Evolutionary conservation across 1,140 invertebrate genomes (phyloP), one percentile per base, ranked within the genome.

Genomic region (Trinorchestia longiramus): DNA sequence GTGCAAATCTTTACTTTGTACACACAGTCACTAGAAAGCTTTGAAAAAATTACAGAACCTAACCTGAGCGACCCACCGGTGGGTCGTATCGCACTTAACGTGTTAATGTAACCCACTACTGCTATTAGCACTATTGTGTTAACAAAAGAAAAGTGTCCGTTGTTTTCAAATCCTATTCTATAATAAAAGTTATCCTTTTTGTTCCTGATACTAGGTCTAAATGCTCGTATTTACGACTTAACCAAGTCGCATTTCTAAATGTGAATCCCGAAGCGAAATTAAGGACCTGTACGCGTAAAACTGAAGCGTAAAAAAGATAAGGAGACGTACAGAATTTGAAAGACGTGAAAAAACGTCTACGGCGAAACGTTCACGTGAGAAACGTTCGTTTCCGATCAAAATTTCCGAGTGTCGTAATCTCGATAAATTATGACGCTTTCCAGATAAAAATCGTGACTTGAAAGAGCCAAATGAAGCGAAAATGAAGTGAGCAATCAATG

Each of bases 391-490:
- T 45, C 92, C 92, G 8, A 3, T 45, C 19, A 94, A 94, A 45
- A 94, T 6, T 47, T 11, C 43, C 44, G 43, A 11, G 43, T 28
- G 43, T 45, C 92, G 92, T 94, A 94, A 94, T 47, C 43, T 94
- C 36, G 36, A 40, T 47, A 47, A 94, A 40, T 94, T 94, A 94
- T 94, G 92, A 94, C 45, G 92, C 92, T 47, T 47, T 94, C 45
- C 43, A 94, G 92, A 94, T 94, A 94, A 94, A 94, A 94, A 94
- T 94, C 92, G 43, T 45, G 43, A 43, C 92, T 6, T 47, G 92
- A 94, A 44, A 94, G 92, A 94, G 43, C 92, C 44, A 94, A 94
- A 94, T 94, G 92, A 43, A 47, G 92, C 92, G 92, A 94, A 94
- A 45, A 94, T 94, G 92, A 94, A 94, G 92, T 43, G 44, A 15